phyloP scores from a whole-genome alignment of 2,113 vertebrate genomes.

The Pedetes capensis region DNA sequence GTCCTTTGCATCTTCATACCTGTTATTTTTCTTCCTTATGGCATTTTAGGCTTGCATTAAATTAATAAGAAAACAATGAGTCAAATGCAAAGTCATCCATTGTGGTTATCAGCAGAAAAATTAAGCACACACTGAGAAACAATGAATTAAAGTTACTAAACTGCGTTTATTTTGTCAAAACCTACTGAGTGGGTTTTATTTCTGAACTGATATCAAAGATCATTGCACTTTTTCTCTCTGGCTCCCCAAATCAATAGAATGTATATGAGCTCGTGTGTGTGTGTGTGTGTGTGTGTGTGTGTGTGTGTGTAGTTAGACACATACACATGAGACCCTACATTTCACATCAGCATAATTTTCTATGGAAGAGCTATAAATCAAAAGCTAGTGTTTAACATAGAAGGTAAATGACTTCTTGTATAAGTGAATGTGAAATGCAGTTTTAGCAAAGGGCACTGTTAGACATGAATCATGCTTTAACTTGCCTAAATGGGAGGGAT shows the following conservation, averaged over 20 bases:
- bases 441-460: not conserved
- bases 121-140: conserved; percentile 39
- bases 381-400: not conserved
- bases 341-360: not conserved
- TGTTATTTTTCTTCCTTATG: not conserved
- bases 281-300: no score
- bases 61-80: conserved; percentile 48
- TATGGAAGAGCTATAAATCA: not conserved
- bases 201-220: conserved; percentile 46
- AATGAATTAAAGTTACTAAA: conserved; percentile 42
- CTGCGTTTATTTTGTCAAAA: not conserved
- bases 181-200: conserved; percentile 38
- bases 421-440: not conserved
- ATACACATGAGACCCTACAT: not conserved
- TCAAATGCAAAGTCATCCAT: not conserved
- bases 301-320: not conserved
- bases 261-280: not conserved
- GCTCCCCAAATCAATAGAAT: not conserved
- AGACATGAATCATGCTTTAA: not conserved
- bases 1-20: not conserved
- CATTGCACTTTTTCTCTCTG: not conserved
- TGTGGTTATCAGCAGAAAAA: conserved; percentile 29
- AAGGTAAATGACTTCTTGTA: not conserved
- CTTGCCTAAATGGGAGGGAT: not conserved
- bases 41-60: conserved; percentile 20